Evolutionary conservation across 2,113 vertebrate species (phyloP).

Genomic region (Trematocara macrostoma): DNA sequence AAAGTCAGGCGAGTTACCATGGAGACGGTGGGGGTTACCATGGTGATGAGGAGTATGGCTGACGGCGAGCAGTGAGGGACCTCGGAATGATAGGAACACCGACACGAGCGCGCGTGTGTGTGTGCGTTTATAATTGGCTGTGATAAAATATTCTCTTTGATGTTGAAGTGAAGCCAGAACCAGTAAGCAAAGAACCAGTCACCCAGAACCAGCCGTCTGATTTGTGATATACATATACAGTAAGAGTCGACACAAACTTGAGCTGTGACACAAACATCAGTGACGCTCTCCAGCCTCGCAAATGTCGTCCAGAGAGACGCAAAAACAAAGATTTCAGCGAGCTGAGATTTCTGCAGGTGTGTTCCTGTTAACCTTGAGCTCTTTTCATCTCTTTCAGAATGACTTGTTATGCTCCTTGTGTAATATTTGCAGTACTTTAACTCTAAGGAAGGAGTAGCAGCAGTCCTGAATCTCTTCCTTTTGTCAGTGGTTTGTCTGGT

Average conservation of each 20-base stretch:
- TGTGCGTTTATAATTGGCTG: neutral
- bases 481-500: neutral
- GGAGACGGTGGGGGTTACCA: constrained; percentile 12
- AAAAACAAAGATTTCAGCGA: neutral
- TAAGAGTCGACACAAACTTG: neutral
- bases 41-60: constrained; percentile 19
- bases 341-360: neutral
- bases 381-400: neutral
- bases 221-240: neutral
- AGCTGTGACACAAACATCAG: neutral
- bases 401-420: neutral
- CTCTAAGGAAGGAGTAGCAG: neutral
- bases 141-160: constrained; percentile 30
- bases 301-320: neutral
- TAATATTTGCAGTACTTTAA: neutral
- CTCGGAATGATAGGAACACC: neutral
- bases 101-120: neutral
- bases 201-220: neutral
- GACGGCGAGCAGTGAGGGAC: neutral
- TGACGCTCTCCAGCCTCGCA: neutral
- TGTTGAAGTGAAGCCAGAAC: neutral
- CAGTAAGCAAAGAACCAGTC: neutral
- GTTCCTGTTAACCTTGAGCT: neutral
- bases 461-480: neutral
- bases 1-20: constrained; percentile 23